Conservation (phyloP, 2,888 invertebrate species). For the Rhagonycha fulva region DNA sequence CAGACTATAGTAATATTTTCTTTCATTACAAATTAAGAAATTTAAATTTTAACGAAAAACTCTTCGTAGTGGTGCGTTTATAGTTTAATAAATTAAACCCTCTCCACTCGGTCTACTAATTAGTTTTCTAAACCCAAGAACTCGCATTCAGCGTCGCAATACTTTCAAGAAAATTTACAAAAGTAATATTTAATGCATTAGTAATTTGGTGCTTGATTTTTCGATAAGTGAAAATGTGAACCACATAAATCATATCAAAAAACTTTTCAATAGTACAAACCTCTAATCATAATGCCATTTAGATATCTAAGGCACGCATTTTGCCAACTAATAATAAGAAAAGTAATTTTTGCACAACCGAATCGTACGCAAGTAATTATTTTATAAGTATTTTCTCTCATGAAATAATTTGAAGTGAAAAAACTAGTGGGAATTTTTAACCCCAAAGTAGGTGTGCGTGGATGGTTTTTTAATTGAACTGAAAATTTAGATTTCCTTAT, state of each 20-base stretch:
- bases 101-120: background rate
- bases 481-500: background rate
- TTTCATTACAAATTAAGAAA: background rate
- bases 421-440: background rate
- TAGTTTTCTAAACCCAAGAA: background rate
- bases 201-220: background rate
- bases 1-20: constrained; percentile 9
- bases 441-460: background rate
- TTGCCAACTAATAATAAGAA: background rate
- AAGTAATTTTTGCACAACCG: background rate
- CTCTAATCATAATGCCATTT: background rate
- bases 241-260: background rate
- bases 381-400: background rate
- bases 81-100: background rate
- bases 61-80: too few relatives aligned
- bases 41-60: background rate
- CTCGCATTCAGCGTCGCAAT: background rate
- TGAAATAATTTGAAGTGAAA: background rate
- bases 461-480: background rate
- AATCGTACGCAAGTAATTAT: background rate
- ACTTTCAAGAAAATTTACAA: background rate
- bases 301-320: background rate
- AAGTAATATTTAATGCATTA: background rate
- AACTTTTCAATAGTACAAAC: background rate
- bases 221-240: background rate